Conservation (phyloP, 2,113 vertebrate species). For the Prietella phreatophila region DNA sequence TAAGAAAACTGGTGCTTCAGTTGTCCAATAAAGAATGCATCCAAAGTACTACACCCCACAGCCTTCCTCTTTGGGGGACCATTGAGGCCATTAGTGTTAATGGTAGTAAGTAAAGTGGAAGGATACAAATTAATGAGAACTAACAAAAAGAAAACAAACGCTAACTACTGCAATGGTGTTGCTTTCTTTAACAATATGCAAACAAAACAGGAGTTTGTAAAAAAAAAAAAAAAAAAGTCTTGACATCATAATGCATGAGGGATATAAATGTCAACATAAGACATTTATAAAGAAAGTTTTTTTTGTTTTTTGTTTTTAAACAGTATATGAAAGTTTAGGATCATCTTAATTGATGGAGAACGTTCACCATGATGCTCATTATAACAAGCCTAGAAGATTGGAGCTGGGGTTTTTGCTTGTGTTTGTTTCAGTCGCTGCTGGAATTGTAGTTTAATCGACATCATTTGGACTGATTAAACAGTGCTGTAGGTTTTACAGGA, state of each 20-base stretch:
- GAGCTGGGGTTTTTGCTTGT: too few relatives aligned
- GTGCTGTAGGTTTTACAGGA: too few relatives aligned
- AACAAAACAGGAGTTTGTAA: background rate
- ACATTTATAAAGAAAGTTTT: background rate
- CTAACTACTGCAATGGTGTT: too few relatives aligned
- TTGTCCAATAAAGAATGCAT: too few relatives aligned
- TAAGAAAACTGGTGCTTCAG: background rate
- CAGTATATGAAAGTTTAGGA: background rate
- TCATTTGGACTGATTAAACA: background rate
- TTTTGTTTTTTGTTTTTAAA: background rate
- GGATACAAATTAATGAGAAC: background rate
- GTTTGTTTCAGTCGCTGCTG: background rate
- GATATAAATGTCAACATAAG: too few relatives aligned
- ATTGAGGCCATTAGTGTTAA: background rate
- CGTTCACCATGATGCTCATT: background rate
- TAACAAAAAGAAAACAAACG: background rate
- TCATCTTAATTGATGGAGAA: background rate
- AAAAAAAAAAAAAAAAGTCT: too few relatives aligned
- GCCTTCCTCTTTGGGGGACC: background rate
- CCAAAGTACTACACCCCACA: background rate
- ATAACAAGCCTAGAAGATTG: background rate
- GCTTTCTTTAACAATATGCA: too few relatives aligned
- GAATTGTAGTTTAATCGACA: background rate
- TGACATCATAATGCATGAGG: too few relatives aligned
- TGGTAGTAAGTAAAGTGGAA: background rate